Percentiles rank a stretch among this genome's conserved stretches.
phyloP scores from a whole-genome alignment of 2,797 vertebrate species.

The Pyrrhura leucotis region DNA sequence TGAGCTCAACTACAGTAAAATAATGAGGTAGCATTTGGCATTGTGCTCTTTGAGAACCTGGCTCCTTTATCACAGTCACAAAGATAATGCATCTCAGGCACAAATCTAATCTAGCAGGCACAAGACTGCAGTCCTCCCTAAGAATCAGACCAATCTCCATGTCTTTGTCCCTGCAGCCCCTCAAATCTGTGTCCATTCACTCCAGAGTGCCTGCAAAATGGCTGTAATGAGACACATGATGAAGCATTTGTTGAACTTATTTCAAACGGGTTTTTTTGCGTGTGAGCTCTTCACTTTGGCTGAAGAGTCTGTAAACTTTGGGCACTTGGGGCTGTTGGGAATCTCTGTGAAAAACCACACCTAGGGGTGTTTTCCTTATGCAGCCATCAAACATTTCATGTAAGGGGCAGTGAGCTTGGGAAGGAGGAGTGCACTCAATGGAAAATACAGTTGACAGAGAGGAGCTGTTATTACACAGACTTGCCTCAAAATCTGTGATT shows the following conservation, averaged over 20 bases:
- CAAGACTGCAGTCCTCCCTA: fast-evolving
- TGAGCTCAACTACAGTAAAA: not conserved
- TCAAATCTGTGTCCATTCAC: not conserved
- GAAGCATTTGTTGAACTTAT: fast-evolving
- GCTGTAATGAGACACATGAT: not conserved
- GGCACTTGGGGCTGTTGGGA: not conserved
- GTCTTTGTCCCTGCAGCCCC: not conserved
- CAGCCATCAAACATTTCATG: not conserved
- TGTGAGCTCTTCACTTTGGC: too few species aligned
- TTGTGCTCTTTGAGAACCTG: not conserved
- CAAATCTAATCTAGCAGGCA: too few species aligned
- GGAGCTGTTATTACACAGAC: not conserved
- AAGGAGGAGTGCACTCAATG: not conserved
- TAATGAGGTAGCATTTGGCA: not conserved
- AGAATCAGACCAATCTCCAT: not conserved
- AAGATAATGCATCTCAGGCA: not conserved
- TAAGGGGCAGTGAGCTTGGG: not conserved
- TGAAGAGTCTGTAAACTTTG: not conserved
- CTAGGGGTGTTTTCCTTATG: not conserved
- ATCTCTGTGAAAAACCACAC: not conserved
- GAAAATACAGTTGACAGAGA: not conserved
- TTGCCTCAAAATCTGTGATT: not conserved
- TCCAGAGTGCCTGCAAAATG: not conserved
- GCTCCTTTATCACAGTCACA: not conserved
- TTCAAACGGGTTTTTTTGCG: not conserved